Conservation (phyloP, 2,888 invertebrate genomes). For the Podotricha telesiphe region DNA sequence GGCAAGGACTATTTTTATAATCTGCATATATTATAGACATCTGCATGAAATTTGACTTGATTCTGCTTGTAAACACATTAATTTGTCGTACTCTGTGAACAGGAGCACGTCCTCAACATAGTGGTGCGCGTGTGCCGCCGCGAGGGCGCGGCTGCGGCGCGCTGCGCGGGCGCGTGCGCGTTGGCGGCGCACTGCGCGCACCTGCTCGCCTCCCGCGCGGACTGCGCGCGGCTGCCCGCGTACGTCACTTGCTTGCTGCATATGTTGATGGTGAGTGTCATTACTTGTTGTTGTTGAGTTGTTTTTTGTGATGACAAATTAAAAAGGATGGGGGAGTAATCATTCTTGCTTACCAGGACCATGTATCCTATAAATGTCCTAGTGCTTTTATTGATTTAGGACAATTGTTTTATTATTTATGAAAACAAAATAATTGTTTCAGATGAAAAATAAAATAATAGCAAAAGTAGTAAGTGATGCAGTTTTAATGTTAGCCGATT, state of each 20-base stretch:
- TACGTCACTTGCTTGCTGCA: slow-evolving; percentile 78
- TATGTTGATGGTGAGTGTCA: slow-evolving; percentile 75
- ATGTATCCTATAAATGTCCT: no score
- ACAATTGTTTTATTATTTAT: no score
- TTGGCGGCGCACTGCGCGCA: slow-evolving; percentile 85
- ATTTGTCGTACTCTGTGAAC: slow-evolving; percentile 16
- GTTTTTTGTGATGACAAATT: no score
- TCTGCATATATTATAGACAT: no score
- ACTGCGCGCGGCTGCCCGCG: slow-evolving; percentile 62
- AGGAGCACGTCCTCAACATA: slow-evolving; percentile 95
- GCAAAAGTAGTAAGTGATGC: slow-evolving; percentile 94
- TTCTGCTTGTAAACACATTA: no score
- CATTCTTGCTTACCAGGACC: no score
- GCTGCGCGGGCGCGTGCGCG: slow-evolving; percentile 94
- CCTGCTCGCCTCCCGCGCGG: slow-evolving; percentile 62
- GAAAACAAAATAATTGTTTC: slow-evolving; percentile 55
- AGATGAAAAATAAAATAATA: slow-evolving; percentile 91
- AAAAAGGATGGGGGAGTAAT: no score
- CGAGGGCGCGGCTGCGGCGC: slow-evolving; percentile 94
- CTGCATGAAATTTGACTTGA: no score
- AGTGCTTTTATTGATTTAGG: no score
- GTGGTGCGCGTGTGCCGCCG: slow-evolving; percentile 93
- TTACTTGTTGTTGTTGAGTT: not conserved
- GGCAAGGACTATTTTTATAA: no score
- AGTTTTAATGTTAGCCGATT: slow-evolving; percentile 90